Base-by-base conservation (phyloP, 2,797 vertebrate species). In the Telmatherina bonti region DNA sequence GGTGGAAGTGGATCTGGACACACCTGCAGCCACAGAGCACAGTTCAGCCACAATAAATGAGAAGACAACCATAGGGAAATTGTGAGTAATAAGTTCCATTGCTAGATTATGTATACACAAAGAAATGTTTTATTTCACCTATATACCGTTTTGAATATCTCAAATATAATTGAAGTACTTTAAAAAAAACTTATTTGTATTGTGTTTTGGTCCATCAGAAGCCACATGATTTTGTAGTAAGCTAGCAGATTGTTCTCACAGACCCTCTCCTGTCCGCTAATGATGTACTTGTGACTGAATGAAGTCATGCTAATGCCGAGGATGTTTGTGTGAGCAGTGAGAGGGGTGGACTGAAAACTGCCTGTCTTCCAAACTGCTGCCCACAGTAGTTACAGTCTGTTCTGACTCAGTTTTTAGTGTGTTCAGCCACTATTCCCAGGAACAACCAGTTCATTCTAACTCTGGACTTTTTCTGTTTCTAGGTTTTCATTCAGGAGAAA, bases 21-120 rank as follows among this genome's bases (percentile, higher is more conserved):
- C 83, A 6, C 74, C 87, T 2, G 52, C 81, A 26, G 24, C 70
- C 0, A 72, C 83, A 29, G 70, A 89, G 20, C 66, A 65, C 26
- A 7, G 62, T 22, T 51, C 84, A 35, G 54, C 78, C 26, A 41
- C 36, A 1, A 69, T 49, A 65, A 86, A 85, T 2, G 74, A 97
- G 77, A 97, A 93, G 84, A 95, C 93, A 1, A 94, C 95, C 58
- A 96, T 98, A 85, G 86, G 89, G 79, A 93, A 95, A 81, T 91
- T 99, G 97, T 99, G 82, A 96, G 97, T 95, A 41, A 11, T 33
- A 16, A 30, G 2, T 27, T 70, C 2, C 5, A 1, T 49, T 38
- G 13, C 4, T n/a, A 38, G 18, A 60, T 33, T 10, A 20, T 7
- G 7, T 47, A 2, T 53, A 3, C 51, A 2, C 12, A 74, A 62